Base-by-base conservation (phyloP, 1,140 invertebrate genomes). In the Bradysia coprophila region DNA sequence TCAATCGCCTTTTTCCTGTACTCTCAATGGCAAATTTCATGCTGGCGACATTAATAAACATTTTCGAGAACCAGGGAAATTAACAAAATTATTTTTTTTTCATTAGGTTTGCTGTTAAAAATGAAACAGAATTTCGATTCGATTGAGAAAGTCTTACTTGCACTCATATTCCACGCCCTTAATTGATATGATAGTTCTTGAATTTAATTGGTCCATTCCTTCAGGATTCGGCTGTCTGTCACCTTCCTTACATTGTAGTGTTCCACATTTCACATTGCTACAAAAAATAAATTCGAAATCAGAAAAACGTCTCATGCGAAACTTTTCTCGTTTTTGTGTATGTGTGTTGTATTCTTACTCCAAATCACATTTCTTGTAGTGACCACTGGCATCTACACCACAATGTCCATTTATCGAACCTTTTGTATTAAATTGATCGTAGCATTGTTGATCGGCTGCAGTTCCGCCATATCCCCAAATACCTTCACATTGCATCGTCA, bases 351-450 rank as follows among this genome's bases (percentile, higher is more conserved):
- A n/a, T 38, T 78, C 84, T 78, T 68, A 91, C 83, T 89, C 80
- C 47, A 73, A 64, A 38, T 83, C 81, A 64, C 87, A 94, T 65
- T 85, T 92, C 48, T 87, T 69, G 59, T 75, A 88, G 54, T 81
- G 76, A 20, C 84, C 86, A 46, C 70, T 70, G 13, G 59, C 49
- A 55, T 92, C 81, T 36, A 75, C 76, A 2, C 91, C 91, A 63
- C 91, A 96, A 60, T 96, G 89, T 1, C 91, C 92, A 50, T 82
- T 91, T 40, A 86, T 81, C 4, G 84, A 86, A 10, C 92, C 92
- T 53, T 92, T 87, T 0, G 85, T 81, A 61, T 96, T 96, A 62
- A 93, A 95, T 55, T 89, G 77, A 45, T 90, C 81, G 62, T 83
- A 96, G 64, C 91, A 96, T 48, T 89, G 73, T 34, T 73, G 68